Evolutionary conservation across 2,113 vertebrate genomes (phyloP).

Genomic region (Tichodroma muraria): DNA sequence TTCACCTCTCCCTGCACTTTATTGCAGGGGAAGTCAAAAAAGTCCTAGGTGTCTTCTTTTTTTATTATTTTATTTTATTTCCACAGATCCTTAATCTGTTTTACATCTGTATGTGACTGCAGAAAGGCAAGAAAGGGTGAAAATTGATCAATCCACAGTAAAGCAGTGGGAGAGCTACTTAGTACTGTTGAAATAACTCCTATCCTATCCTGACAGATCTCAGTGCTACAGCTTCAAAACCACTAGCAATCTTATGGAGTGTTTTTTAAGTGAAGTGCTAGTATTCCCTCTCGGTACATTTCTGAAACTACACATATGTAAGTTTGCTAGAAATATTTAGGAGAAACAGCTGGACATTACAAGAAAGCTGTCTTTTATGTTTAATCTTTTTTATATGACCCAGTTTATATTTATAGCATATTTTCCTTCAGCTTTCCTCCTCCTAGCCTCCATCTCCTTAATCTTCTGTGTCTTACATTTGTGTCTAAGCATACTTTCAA

Average conservation of each 20-base stretch:
- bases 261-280: slow-evolving; percentile 44
- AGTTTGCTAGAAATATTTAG: slow-evolving; percentile 62
- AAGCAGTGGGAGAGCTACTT: slow-evolving; percentile 42
- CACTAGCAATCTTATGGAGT: slow-evolving; percentile 7
- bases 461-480: background rate
- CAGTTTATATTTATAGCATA: slow-evolving; percentile 25
- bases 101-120: slow-evolving; percentile 60
- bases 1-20: background rate
- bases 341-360: slow-evolving; percentile 66
- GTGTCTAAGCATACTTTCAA: background rate
- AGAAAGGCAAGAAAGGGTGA: slow-evolving; percentile 18
- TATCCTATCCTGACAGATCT: slow-evolving; percentile 69
- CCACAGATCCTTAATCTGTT: slow-evolving; percentile 49
- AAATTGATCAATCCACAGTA: slow-evolving; percentile 37
- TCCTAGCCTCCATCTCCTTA: background rate
- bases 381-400: slow-evolving; percentile 59
- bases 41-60: background rate
- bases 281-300: slow-evolving; percentile 69
- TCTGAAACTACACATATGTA: slow-evolving; percentile 64
- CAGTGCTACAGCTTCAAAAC: slow-evolving; percentile 42
- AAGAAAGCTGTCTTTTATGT: slow-evolving; percentile 53
- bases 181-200: slow-evolving; percentile 64
- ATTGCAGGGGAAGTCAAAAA: background rate
- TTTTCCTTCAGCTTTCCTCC: slow-evolving; percentile 17
- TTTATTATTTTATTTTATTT: background rate